Base-by-base conservation (phyloP, 2,888 invertebrate species). In the Campopleginae sp. region DNA sequence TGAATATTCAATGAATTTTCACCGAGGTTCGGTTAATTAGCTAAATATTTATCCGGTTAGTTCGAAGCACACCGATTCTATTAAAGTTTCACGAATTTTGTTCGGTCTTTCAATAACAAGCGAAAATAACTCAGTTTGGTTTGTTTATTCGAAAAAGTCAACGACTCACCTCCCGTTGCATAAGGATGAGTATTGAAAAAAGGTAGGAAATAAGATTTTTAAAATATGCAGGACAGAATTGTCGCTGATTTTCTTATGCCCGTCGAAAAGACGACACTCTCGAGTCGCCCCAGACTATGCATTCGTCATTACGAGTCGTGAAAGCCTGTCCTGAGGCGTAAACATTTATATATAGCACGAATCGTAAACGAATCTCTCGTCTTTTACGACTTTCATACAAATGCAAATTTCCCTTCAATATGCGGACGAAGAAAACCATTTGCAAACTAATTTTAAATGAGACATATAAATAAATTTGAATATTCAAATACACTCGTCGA, bases 311-410 rank as follows among this genome's bases (percentile, higher is more conserved):
- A 82, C 71, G 27, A 27, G 71, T 66, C 48, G 66, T 72, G 70
- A 79, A 85, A 66, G 79, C 70, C 68, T 78, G 75, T 63, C 74
- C 78, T 75, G 74, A 33, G 27, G 78, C 66, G 48, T 85, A 85
- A 85, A 85, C 79, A 86, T 81, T 81, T 84, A 84, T 84, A 51
- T 77, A 51, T 77, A 66, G 65, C 42, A 19, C 31, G 70, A 84
- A 84, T 86, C 86, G 86, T 86, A 80, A 78, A 80, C 48, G 54
- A 61, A 76, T 68, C 33, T 66, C 68, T 78, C 42, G 70, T 66
- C 72, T 61, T 84, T 84, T 75, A 84, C 75, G 84, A 75, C 74
- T 78, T 27, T 65, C 23, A 23, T 58, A 63, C 78, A 17, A 54
- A 79, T 75, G 65, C 54, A 75, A 78, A 71, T 70, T 80, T 80